Conservation (phyloP, 1,140 invertebrate species). For the Babylonia areolata region DNA sequence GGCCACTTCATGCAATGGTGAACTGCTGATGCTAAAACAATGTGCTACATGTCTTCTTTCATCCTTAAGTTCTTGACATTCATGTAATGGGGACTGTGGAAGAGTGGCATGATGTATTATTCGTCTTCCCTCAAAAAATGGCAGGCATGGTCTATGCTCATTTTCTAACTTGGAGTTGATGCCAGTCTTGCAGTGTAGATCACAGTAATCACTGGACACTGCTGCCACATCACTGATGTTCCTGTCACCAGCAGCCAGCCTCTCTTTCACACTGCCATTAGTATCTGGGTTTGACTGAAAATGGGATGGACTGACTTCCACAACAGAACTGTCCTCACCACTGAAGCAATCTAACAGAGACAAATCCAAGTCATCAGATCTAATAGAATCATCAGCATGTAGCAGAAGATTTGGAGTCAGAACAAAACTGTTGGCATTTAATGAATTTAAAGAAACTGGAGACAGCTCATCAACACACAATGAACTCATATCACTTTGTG, state of each 20-base stretch:
- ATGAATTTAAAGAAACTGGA: too few species aligned
- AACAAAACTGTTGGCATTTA: too few species aligned
- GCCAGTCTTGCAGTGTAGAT: neutral
- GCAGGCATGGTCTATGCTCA: neutral
- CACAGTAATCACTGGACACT: neutral
- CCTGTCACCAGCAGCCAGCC: neutral
- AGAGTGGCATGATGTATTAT: neutral
- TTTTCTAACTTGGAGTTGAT: neutral
- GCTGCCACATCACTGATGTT: neutral
- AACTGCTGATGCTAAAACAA: neutral
- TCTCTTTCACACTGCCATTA: neutral
- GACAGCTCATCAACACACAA: too few species aligned
- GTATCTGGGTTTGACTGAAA: neutral
- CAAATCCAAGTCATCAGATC: slow-evolving; percentile 4
- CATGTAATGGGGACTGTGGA: neutral
- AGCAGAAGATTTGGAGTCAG: too few species aligned
- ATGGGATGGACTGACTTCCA: neutral
- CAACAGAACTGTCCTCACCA: neutral
- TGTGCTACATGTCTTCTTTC: neutral
- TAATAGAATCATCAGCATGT: neutral
- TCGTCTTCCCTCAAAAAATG: neutral
- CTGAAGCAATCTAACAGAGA: neutral
- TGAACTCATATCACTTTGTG: too few species aligned
- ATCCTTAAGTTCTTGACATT: neutral
- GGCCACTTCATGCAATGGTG: neutral